These are phyloP conservation scores for Oncorhynchus tshawytscha DNA, from an alignment of 2,113 vertebrate species.

Conservation along the genomic window DNA sequence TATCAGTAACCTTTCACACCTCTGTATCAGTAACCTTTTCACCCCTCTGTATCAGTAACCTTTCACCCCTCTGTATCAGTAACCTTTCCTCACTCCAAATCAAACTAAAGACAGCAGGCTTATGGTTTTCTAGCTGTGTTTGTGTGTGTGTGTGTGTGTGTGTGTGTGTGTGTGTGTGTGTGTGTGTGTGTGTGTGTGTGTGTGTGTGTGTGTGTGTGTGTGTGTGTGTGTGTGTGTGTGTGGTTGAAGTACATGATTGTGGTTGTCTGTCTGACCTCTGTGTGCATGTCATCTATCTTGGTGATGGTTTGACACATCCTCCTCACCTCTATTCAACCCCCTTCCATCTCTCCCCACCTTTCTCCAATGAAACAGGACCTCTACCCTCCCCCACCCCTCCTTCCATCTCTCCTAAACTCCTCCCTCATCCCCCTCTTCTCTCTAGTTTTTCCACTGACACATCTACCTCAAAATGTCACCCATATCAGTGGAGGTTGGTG, in stretches of 20 bases:
- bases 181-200: too few relatives aligned
- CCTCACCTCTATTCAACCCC: conserved; percentile 26
- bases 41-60: too few relatives aligned
- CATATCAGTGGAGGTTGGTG: too few relatives aligned
- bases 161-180: too few relatives aligned
- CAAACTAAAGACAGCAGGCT: conserved; percentile 14
- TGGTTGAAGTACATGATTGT: not conserved
- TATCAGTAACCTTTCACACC: too few relatives aligned
- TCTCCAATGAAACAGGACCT: not conserved
- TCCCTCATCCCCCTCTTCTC: not conserved
- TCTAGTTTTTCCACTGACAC: conserved; percentile 12
- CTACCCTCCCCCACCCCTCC: not conserved
- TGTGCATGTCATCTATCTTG: conserved; percentile 30
- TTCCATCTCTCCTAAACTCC: conserved; percentile 12
- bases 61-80: too few relatives aligned
- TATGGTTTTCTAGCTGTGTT: conserved; percentile 11
- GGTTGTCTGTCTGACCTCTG: not conserved
- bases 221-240: not conserved
- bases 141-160: too few relatives aligned
- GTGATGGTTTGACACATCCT: conserved; percentile 28
- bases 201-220: too few relatives aligned
- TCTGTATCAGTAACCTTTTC: too few relatives aligned
- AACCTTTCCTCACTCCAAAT: too few relatives aligned
- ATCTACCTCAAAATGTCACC: conserved; percentile 11
- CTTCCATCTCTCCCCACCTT: conserved; percentile 11